Percentiles rank a stretch among this genome's conserved stretches.
phyloP scores from a whole-genome alignment of 2,888 invertebrate species.

The Acholoe squamosa region DNA sequence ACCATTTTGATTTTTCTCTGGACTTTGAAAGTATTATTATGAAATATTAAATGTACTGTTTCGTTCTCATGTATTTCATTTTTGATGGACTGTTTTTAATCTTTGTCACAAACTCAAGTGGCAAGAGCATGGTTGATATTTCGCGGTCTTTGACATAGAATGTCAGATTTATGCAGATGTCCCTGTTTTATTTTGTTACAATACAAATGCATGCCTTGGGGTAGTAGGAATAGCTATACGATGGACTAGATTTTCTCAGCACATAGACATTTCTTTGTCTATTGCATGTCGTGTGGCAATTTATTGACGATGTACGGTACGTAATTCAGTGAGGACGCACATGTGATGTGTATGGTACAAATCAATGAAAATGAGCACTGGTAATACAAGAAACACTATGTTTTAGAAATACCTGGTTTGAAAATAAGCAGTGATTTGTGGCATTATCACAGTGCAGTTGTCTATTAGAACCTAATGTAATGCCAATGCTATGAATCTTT shows the following conservation, averaged over 20 bases:
- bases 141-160: no score
- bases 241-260: neutral
- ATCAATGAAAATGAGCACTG: neutral
- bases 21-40: neutral
- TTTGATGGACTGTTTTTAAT: no score
- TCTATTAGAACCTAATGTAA: no score
- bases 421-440: no score
- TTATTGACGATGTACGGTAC: no score
- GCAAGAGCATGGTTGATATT: no score
- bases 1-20: neutral
- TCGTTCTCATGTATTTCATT: neutral
- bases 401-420: no score
- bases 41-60: neutral
- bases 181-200: neutral
- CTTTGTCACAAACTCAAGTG: no score
- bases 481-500: no score
- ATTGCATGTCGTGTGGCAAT: neutral
- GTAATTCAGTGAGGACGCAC: neutral
- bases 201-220: neutral
- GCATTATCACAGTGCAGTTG: no score
- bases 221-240: neutral
- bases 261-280: neutral
- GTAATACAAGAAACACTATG: no score
- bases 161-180: no score
- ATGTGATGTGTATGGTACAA: neutral